Percentiles rank a stretch among this genome's conserved stretches.
Conservation (phyloP, 37 sponge, comb jelly and placozoan genomes). For the Axinella damicornis region DNA sequence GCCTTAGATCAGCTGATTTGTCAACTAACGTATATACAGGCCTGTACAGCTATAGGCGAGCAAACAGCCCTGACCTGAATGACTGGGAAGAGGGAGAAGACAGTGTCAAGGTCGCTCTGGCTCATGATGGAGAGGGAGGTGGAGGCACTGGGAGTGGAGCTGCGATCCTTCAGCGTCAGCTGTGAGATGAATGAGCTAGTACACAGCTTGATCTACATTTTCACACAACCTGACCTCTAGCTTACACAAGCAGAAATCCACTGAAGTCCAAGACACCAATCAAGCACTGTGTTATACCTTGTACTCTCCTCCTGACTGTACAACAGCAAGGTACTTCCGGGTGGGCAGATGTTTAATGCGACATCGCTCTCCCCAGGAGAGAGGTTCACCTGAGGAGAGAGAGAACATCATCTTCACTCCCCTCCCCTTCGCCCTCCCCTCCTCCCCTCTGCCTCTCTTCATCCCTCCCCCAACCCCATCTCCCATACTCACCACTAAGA, state of each 20-base stretch:
- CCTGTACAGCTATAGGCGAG: too few relatives aligned
- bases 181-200: too few relatives aligned
- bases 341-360: conserved; percentile 82
- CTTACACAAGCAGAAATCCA: too few relatives aligned
- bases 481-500: conserved; percentile 41
- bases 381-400: conserved; percentile 42
- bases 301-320: conserved; percentile 3
- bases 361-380: conserved; percentile 77
- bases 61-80: conserved; percentile 58
- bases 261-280: too few relatives aligned
- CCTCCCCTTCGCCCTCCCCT: too few relatives aligned
- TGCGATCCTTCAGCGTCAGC: conserved; percentile 18
- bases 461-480: too few relatives aligned
- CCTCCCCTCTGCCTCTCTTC: neutral
- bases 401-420: too few relatives aligned
- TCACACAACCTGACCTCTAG: too few relatives aligned
- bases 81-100: conserved; percentile 68
- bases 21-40: too few relatives aligned
- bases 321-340: conserved; percentile 72
- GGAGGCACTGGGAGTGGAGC: neutral
- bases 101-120: conserved; percentile 45
- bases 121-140: neutral
- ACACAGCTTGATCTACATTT: too few relatives aligned
- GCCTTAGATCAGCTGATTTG: too few relatives aligned
- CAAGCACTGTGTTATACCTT: neutral